Evolutionary conservation across 2,113 vertebrate genomes (phyloP).

Genomic region (Brienomyrus brachyistius): DNA sequence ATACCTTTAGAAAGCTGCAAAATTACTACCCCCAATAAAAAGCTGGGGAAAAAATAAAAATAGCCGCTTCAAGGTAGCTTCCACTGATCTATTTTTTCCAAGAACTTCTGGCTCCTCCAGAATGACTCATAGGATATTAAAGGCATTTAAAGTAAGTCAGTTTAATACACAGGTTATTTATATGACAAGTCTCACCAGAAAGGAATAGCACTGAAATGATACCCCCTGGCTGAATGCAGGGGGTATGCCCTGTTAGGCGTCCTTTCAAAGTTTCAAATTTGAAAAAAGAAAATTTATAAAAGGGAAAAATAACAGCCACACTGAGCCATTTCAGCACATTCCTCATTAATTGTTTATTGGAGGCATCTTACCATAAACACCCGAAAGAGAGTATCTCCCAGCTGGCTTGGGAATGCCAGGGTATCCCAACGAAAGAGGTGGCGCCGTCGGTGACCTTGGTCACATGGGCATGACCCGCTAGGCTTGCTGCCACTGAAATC

Average conservation of each 20-base stretch:
- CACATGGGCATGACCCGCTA: not conserved
- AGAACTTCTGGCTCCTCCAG: not conserved
- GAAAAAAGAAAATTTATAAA: not conserved
- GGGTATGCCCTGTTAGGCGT: not conserved
- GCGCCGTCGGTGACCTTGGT: not conserved
- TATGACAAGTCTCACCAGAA: slow-evolving; percentile 16
- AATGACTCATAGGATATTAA: slow-evolving; percentile 7
- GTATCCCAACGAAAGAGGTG: not conserved
- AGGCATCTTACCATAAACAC: not conserved
- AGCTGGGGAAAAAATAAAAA: not conserved
- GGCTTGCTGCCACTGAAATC: not conserved
- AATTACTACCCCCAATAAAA: not conserved
- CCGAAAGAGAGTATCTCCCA: not conserved
- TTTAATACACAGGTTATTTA: slow-evolving; percentile 36
- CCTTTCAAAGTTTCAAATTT: not conserved
- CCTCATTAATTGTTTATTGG: not conserved
- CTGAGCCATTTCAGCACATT: slow-evolving; percentile 19
- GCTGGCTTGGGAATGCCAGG: not conserved
- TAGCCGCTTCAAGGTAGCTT: not conserved
- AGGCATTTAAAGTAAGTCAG: slow-evolving; percentile 10
- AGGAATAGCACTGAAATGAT: slow-evolving; percentile 27
- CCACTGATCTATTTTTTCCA: not conserved
- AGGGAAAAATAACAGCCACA: not conserved
- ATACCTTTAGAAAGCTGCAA: not conserved
- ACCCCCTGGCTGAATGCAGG: slow-evolving; percentile 23